Evolutionary conservation across 2,888 invertebrate species (phyloP), one percentile per base, ranked within the genome.

Genomic region (Spialia ferax): DNA sequence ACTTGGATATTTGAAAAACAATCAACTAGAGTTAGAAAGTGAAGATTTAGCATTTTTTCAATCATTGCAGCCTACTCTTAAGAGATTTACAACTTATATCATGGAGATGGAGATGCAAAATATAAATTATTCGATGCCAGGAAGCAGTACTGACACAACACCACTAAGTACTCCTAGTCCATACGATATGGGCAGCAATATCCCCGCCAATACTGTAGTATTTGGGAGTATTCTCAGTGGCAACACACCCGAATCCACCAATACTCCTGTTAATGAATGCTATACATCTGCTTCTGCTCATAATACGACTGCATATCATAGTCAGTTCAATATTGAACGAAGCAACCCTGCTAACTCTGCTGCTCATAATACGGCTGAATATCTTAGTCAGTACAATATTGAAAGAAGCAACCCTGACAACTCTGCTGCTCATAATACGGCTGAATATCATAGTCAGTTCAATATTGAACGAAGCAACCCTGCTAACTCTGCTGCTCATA

Each of bases 301-400:
- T n/a, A n/a, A n/a, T n/a, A n/a, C n/a, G 26, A 6, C 26, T 26
- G 26, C 3, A 26, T 26, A 26, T 26, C 26, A 29, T 29, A 29
- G 29, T 29, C 29, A 29, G 29, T 29, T 7, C 29, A 29, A 29
- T 29, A 29, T 29, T 29, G 29, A 29, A 29, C 5, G 29, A 29
- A 29, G 29, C 29, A 29, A 29, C 29, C 67, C 59, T 70, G 61
- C 63, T 67, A 61, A 65, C 64, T 22, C 55, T 45, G 48, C n/a
- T n/a, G n/a, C n/a, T n/a, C n/a, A n/a, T n/a, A n/a, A n/a, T n/a
- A n/a, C n/a, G 26, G 26, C 26, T 26, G 26, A 26, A 26, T 26
- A 26, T 26, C 26, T 7, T 29, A 29, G 29, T 29, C 29, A 29
- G 29, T 29, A 29, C 29, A 29, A 29, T 29, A 29, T 29, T 29